These are phyloP conservation scores for Diadromus collaris DNA, from an alignment of 2,888 invertebrate genomes.

Conservation along the genomic window DNA sequence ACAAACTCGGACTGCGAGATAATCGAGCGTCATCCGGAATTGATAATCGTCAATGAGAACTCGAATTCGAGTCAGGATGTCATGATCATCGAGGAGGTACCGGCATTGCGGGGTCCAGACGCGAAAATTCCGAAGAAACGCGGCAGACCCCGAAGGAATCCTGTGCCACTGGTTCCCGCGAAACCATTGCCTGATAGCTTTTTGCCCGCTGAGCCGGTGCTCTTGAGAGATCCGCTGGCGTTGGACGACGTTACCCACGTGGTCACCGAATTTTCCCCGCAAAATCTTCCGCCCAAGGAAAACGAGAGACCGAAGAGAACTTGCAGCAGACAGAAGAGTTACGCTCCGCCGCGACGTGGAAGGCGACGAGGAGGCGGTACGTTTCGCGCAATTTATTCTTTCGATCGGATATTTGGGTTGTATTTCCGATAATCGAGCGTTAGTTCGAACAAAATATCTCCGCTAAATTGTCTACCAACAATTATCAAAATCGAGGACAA, in stretches of 20 bases:
- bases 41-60: slow-evolving; percentile 78
- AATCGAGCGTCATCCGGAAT: slow-evolving; percentile 77
- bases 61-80: slow-evolving; percentile 79
- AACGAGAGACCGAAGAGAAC: slow-evolving; percentile 78
- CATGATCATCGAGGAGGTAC: slow-evolving; percentile 79
- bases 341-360: slow-evolving; percentile 78
- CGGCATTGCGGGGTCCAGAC: slow-evolving; percentile 69
- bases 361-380: slow-evolving; percentile 75
- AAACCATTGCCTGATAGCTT: slow-evolving; percentile 39
- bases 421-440: no score
- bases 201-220: slow-evolving; percentile 57
- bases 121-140: slow-evolving; percentile 76
- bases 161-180: slow-evolving; percentile 58
- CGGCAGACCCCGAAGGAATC: slow-evolving; percentile 76
- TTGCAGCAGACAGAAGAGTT: slow-evolving; percentile 78
- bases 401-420: not conserved
- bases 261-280: slow-evolving; percentile 27
- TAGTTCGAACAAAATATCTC: no score
- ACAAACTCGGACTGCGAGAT: slow-evolving; percentile 76
- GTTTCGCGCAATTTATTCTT: slow-evolving; percentile 39
- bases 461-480: no score
- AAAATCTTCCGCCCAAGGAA: slow-evolving; percentile 68
- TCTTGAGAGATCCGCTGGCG: slow-evolving; percentile 73
- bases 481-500: no score
- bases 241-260: slow-evolving; percentile 69